Percentiles rank a stretch among this genome's conserved stretches.
These are phyloP conservation scores for Patiria miniata DNA, from an alignment of 35 echinoderm and acorn worm genomes.

Conservation along the genomic window DNA sequence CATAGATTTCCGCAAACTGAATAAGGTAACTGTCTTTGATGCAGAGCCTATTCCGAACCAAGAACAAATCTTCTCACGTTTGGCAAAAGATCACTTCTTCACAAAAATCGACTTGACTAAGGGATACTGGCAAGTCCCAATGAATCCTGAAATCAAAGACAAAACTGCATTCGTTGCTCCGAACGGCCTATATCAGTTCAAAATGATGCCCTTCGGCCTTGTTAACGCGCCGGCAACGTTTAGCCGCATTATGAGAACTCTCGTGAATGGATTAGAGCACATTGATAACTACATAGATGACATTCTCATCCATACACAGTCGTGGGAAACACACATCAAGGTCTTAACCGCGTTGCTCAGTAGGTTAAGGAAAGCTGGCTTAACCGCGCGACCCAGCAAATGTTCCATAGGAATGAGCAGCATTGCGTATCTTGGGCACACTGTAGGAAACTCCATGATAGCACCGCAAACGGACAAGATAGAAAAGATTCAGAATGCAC, in stretches of 20 bases:
- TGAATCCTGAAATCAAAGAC: no score
- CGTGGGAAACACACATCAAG: conserved; percentile 47
- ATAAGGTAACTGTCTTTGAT: conserved; percentile 43
- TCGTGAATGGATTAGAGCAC: conserved; percentile 36
- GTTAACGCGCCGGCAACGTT: conserved; percentile 60
- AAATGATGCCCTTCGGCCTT: no score
- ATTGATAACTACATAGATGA: conserved; percentile 52
- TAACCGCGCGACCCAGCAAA: no score
- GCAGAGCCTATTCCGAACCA: conserved; percentile 58
- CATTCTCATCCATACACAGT: no score
- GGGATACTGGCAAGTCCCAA: no score
- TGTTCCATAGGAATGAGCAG: conserved; percentile 49
- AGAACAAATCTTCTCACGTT: conserved; percentile 54
- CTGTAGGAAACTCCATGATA: conserved; percentile 27
- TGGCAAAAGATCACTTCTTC: conserved; percentile 56
- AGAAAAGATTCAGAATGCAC: conserved; percentile 48
- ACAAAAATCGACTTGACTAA: conserved; percentile 52
- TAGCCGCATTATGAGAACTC: conserved; percentile 52
- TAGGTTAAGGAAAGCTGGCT: conserved; percentile 36
- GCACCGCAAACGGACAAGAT: conserved; percentile 47
- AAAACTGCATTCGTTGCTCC: conserved; percentile 58
- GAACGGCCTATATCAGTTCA: conserved; percentile 49
- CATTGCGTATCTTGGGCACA: conserved; percentile 63
- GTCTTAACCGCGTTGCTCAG: not conserved
- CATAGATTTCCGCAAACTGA: conserved; percentile 47